A percentile compares a stretch with the other conserved stretches of the same genome.
These are phyloP conservation scores for Cosmia trapezina DNA, from an alignment of 2,888 invertebrate genomes.

Conservation along the genomic window DNA sequence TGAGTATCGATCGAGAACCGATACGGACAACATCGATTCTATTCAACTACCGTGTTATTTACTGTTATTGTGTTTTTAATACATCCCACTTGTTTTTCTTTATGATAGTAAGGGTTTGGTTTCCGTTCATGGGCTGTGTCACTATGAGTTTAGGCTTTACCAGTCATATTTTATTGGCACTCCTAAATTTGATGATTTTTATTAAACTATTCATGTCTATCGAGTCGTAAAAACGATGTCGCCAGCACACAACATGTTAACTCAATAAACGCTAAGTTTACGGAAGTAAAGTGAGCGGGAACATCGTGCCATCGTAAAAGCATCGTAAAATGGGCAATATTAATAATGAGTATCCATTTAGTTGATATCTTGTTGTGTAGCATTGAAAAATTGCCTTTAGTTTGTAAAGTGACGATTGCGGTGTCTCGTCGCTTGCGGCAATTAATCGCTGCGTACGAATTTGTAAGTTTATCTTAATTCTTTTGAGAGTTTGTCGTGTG, in stretches of 20 bases:
- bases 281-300: constrained; percentile 74
- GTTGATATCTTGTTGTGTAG: constrained; percentile 72
- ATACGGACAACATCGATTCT: constrained; percentile 67
- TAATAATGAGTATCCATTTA: constrained; percentile 79
- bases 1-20: constrained; percentile 72
- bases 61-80: constrained; percentile 67
- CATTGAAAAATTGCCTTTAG: constrained; percentile 67
- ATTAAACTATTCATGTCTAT: constrained; percentile 67
- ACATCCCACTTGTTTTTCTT: constrained; percentile 59
- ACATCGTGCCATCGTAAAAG: constrained; percentile 75
- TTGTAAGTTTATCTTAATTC: constrained; percentile 65
- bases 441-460: constrained; percentile 59
- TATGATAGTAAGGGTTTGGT: constrained; percentile 47
- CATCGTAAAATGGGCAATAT: constrained; percentile 80
- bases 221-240: constrained; percentile 70
- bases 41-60: constrained; percentile 72
- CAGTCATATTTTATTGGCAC: constrained; percentile 54
- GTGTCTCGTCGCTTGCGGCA: constrained; percentile 38
- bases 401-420: constrained; percentile 54
- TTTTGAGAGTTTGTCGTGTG: constrained; percentile 44
- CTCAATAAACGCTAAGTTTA: constrained; percentile 77
- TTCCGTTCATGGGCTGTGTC: constrained; percentile 35
- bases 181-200: constrained; percentile 64
- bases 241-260: constrained; percentile 68
- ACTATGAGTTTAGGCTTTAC: constrained; percentile 18